Evolutionary conservation across 2,797 vertebrate genomes (phyloP).

Genomic region (Poeciliopsis turneri): DNA sequence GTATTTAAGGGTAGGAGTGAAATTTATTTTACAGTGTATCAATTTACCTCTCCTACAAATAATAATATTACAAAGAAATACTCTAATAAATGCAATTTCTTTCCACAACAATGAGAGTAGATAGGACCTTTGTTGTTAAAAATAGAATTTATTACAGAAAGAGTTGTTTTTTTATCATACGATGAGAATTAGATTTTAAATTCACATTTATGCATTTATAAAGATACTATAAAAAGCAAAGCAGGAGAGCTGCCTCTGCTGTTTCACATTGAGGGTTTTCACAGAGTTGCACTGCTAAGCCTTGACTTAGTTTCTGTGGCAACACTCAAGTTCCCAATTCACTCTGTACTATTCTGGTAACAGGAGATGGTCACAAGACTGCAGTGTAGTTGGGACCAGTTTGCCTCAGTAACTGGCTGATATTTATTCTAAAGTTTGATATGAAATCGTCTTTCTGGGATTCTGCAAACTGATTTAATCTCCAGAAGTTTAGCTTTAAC

Average conservation of each 20-base stretch:
- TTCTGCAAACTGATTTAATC: conserved; percentile 19
- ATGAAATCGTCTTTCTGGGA: conserved; percentile 11
- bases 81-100: neutral
- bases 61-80: neutral
- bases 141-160: neutral
- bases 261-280: conserved; percentile 14
- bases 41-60: neutral
- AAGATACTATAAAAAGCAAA: neutral
- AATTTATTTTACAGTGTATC: neutral
- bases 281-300: conserved; percentile 2
- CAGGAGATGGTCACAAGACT: conserved; percentile 20
- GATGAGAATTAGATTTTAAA: neutral
- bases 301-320: conserved; percentile 27
- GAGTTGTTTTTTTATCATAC: neutral
- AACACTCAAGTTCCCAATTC: conserved; percentile 6
- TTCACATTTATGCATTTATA: neutral
- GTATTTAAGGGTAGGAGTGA: neutral
- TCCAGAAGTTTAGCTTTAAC: neutral
- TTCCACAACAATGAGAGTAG: neutral
- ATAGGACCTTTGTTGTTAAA: neutral
- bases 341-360: conserved; percentile 25
- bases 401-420: conserved; percentile 6
- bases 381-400: conserved; percentile 18
- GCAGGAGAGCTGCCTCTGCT: neutral
- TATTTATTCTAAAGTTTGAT: conserved; percentile 27